Evolutionary conservation across 2,113 vertebrate genomes (phyloP).

Genomic region (Rhabdomys dilectus): DNA sequence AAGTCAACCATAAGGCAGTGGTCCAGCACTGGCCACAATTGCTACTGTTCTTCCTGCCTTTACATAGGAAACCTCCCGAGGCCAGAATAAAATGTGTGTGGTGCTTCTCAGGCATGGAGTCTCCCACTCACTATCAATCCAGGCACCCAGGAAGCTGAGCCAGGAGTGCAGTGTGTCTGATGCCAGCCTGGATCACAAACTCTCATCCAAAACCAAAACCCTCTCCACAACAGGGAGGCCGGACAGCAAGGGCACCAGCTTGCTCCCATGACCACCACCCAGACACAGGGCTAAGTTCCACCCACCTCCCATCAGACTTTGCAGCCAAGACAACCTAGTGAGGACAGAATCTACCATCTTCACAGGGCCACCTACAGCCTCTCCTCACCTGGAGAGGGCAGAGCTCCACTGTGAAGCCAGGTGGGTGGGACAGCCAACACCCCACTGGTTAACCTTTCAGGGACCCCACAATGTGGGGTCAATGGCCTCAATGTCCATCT

Average conservation of each 20-base stretch:
- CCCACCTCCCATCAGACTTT: neutral
- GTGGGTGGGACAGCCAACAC: neutral
- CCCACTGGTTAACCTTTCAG: neutral
- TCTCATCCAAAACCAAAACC: neutral
- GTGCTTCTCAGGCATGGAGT: too few relatives aligned
- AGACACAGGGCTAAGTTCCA: neutral
- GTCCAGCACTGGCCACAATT: neutral
- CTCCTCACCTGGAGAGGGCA: neutral
- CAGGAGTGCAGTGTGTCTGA: neutral
- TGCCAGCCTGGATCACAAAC: neutral
- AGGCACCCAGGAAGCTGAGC: neutral
- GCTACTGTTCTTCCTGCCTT: neutral
- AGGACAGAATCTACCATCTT: neutral
- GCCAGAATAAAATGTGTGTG: neutral
- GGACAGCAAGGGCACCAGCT: neutral
- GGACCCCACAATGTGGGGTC: too few relatives aligned
- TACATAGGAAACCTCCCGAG: rapidly evolving
- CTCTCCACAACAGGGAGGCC: neutral
- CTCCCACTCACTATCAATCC: neutral
- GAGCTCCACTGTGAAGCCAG: neutral
- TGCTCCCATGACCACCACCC: neutral
- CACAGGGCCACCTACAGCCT: neutral
- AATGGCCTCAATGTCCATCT: neutral
- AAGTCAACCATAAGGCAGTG: too few relatives aligned
- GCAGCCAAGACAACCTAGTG: neutral